These are phyloP conservation scores for Sturmia bella DNA, from an alignment of 2,888 invertebrate species.

Conservation along the genomic window DNA sequence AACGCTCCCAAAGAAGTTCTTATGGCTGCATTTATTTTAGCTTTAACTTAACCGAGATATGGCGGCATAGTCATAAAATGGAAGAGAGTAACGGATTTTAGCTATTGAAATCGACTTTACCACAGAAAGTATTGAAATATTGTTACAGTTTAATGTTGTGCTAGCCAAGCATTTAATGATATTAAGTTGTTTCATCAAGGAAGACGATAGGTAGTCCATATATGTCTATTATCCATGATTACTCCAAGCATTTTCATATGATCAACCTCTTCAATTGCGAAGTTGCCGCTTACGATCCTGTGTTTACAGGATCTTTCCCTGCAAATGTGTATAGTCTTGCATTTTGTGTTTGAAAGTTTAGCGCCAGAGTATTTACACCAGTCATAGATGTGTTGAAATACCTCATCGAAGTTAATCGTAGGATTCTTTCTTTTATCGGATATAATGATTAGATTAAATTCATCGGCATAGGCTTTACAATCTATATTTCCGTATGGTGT, in stretches of 20 bases:
- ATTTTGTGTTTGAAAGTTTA: slow-evolving; percentile 32
- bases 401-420: not conserved
- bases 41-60: not conserved
- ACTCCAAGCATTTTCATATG: slow-evolving; percentile 38
- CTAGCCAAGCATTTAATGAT: slow-evolving; percentile 14
- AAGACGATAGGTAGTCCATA: not conserved
- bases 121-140: not conserved
- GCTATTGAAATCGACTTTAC: not conserved
- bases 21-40: no score
- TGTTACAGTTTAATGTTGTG: slow-evolving; percentile 22
- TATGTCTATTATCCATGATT: not conserved
- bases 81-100: slow-evolving; percentile 7
- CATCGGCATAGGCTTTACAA: slow-evolving; percentile 27
- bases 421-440: slow-evolving; percentile 13
- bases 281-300: not conserved
- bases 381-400: slow-evolving; percentile 10
- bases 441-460: slow-evolving; percentile 42
- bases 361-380: slow-evolving; percentile 53
- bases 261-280: slow-evolving; percentile 4
- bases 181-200: slow-evolving; percentile 20
- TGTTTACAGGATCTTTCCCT: slow-evolving; percentile 28
- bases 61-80: not conserved
- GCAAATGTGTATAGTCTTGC: slow-evolving; percentile 44
- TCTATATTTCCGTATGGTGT: slow-evolving; percentile 17
- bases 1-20: no score